Percentiles rank a stretch among this genome's conserved stretches.
phyloP scores from a whole-genome alignment of 2,113 vertebrate species.

The Antechinus stuartii region DNA sequence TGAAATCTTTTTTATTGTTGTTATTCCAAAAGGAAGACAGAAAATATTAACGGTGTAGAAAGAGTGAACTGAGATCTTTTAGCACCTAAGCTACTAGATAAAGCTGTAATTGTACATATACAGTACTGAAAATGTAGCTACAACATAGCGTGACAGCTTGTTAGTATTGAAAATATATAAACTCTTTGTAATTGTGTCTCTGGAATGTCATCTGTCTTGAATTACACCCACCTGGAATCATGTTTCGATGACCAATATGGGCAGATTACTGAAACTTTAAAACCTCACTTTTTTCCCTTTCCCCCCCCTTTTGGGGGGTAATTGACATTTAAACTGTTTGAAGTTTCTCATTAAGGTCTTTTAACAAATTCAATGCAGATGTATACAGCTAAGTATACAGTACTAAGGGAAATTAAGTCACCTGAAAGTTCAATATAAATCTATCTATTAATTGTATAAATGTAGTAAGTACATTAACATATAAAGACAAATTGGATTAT shows the following conservation, averaged over 20 bases:
- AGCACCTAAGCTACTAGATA: conserved; percentile 53
- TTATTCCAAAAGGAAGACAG: conserved; percentile 8
- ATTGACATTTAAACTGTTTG: conserved; percentile 94
- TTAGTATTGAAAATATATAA: conserved; percentile 89
- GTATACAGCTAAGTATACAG: conserved; percentile 85
- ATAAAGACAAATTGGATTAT: conserved; percentile 69
- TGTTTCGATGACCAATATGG: conserved; percentile 89
- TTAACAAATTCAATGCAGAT: conserved; percentile 92
- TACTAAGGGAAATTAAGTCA: conserved; percentile 86
- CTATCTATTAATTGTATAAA: conserved; percentile 81
- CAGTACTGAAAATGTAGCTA: conserved; percentile 75
- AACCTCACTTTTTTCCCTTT: conserved; percentile 86
- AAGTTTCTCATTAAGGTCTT: conserved; percentile 93
- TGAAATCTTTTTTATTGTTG: conserved; percentile 1
- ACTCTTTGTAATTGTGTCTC: conserved; percentile 90
- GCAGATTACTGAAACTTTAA: conserved; percentile 92
- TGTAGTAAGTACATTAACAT: conserved; percentile 77
- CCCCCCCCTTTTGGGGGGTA: conserved; percentile 78
- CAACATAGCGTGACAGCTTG: conserved; percentile 85
- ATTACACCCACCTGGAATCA: conserved; percentile 95
- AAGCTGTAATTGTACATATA: conserved; percentile 72
- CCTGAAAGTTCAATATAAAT: conserved; percentile 83
- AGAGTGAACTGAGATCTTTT: conserved; percentile 60
- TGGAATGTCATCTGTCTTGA: conserved; percentile 94
- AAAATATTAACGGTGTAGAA: conserved; percentile 49